Percentiles rank a stretch among this genome's conserved stretches.
These are phyloP conservation scores for Nasonia giraulti DNA, from an alignment of 1,140 invertebrate genomes.

Conservation along the genomic window DNA sequence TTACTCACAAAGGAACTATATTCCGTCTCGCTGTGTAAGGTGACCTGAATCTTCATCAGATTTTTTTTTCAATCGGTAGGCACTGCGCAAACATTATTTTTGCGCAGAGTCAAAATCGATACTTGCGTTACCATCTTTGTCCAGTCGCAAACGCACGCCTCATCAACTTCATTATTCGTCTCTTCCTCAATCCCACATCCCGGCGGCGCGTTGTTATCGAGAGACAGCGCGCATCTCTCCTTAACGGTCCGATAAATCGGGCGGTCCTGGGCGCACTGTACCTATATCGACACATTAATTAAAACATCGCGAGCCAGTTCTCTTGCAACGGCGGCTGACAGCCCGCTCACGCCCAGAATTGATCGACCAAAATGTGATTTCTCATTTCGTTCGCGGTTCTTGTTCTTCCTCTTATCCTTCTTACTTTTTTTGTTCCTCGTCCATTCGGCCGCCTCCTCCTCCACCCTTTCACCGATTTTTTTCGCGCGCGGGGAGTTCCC, in stretches of 20 bases:
- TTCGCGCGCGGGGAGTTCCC: neutral
- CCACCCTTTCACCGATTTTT: neutral
- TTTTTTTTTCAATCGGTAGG: no score
- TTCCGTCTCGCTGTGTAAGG: no score
- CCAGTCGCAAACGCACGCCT: neutral
- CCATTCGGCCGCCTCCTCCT: neutral
- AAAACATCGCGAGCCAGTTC: conserved; percentile 60
- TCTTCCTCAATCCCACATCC: conserved; percentile 11
- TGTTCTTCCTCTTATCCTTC: neutral
- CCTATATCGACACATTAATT: conserved; percentile 66
- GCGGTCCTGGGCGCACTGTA: conserved; percentile 38
- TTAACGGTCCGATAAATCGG: conserved; percentile 52
- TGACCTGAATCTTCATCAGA: no score
- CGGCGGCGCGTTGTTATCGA: conserved; percentile 56
- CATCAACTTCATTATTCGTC: conserved; percentile 21
- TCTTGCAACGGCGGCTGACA: conserved; percentile 53
- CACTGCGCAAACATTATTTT: no score
- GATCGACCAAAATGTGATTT: conserved; percentile 57
- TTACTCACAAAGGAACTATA: neutral
- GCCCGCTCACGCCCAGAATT: conserved; percentile 60
- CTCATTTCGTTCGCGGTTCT: conserved; percentile 42
- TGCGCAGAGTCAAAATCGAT: no score
- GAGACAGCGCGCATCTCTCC: conserved; percentile 26
- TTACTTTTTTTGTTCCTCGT: neutral
- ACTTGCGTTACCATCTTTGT: neutral